Conservation (phyloP, 2,888 invertebrate genomes). For the Disparrhopalites patrizii region DNA sequence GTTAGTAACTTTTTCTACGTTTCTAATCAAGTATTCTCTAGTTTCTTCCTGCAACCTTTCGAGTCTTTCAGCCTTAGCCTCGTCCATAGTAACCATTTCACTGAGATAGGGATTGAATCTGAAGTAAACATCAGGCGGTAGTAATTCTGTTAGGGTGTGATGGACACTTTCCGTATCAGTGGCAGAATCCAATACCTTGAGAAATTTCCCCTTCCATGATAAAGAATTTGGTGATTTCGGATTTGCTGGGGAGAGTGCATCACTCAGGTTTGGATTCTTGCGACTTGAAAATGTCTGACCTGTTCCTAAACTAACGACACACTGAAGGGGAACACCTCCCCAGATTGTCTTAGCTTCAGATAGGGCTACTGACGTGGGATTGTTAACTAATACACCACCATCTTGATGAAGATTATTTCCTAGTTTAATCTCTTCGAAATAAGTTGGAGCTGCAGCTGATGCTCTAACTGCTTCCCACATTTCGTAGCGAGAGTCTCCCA, state of each 20-base stretch:
- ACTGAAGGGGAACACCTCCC: slow-evolving; percentile 69
- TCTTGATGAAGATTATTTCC: slow-evolving; percentile 71
- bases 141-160: slow-evolving; percentile 58
- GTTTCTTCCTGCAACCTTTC: slow-evolving; percentile 53
- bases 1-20: slow-evolving; percentile 37
- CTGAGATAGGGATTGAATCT: slow-evolving; percentile 85
- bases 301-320: slow-evolving; percentile 80
- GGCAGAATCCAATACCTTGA: slow-evolving; percentile 76
- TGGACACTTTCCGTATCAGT: slow-evolving; percentile 72
- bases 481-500: slow-evolving; percentile 65
- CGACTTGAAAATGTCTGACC: slow-evolving; percentile 48
- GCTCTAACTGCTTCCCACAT: slow-evolving; percentile 84
- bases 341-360: slow-evolving; percentile 81
- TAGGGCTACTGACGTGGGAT: slow-evolving; percentile 80
- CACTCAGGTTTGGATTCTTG: slow-evolving; percentile 30
- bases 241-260: slow-evolving; percentile 1
- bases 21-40: slow-evolving; percentile 41
- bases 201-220: slow-evolving; percentile 73
- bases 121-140: slow-evolving; percentile 70
- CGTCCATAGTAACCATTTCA: slow-evolving; percentile 73
- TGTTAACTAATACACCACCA: slow-evolving; percentile 80
- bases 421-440: slow-evolving; percentile 76
- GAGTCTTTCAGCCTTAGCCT: slow-evolving; percentile 68
- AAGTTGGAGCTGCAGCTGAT: slow-evolving; percentile 86
- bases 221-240: slow-evolving; percentile 46